These are phyloP conservation scores for Pristionchus fissidentatus DNA, from an alignment of 2,888 invertebrate genomes.

Conservation along the genomic window DNA sequence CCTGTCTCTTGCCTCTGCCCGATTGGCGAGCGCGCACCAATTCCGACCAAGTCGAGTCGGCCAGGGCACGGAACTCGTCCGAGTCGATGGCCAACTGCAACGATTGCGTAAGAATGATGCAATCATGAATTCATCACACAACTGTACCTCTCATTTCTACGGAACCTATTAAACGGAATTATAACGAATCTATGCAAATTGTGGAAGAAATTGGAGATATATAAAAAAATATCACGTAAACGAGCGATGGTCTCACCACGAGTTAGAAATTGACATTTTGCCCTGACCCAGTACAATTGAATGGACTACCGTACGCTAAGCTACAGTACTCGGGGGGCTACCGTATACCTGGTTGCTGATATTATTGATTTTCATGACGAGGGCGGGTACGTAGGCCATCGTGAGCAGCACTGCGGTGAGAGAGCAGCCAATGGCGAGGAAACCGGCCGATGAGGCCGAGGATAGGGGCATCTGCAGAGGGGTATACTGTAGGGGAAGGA, in stretches of 20 bases:
- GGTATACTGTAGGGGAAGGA: background rate
- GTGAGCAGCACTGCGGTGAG: slow-evolving; percentile 58
- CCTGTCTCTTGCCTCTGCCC: slow-evolving; percentile 57
- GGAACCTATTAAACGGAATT: no score
- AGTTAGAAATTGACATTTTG: background rate
- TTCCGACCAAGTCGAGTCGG: slow-evolving; percentile 65
- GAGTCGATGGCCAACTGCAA: slow-evolving; percentile 63
- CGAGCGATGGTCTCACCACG: no score
- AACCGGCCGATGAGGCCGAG: slow-evolving; percentile 60
- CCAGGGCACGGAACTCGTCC: slow-evolving; percentile 65
- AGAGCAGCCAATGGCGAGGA: slow-evolving; percentile 60
- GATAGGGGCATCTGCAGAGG: slow-evolving; percentile 22
- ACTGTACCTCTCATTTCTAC: no score
- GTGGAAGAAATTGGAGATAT: background rate
- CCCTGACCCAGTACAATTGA: background rate
- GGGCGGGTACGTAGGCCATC: slow-evolving; percentile 62
- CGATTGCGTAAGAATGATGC: background rate
- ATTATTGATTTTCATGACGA: slow-evolving; percentile 64
- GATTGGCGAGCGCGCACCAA: slow-evolving; percentile 57
- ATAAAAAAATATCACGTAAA: background rate
- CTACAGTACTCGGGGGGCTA: background rate
- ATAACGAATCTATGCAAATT: background rate
- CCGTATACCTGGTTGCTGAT: slow-evolving; percentile 62
- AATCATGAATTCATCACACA: no score
- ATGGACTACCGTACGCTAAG: background rate